phyloP scores from a whole-genome alignment of 2,113 vertebrate species.

The Dipodomys spectabilis region DNA sequence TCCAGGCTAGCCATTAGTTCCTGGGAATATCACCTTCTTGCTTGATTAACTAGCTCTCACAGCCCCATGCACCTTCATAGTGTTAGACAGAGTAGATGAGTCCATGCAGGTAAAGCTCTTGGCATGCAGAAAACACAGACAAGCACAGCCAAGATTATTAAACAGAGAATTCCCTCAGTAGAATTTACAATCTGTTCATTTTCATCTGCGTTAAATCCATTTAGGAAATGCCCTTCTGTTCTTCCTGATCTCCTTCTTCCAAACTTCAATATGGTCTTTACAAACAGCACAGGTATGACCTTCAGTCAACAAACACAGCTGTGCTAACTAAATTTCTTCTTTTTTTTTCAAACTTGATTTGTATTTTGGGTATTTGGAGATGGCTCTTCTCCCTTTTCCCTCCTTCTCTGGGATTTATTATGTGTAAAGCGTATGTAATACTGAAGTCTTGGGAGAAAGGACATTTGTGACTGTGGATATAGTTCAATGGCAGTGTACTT shows the following conservation, averaged over 20 bases:
- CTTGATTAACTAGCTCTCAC: neutral
- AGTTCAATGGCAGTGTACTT: neutral
- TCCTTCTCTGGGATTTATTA: neutral
- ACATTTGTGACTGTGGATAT: no score
- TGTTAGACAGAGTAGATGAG: neutral
- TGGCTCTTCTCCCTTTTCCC: neutral
- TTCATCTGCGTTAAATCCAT: conserved; percentile 14
- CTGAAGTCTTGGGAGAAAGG: neutral
- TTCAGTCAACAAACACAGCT: neutral
- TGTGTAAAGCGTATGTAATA: neutral
- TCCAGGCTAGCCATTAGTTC: neutral
- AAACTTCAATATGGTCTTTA: conserved; percentile 19
- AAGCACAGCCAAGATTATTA: neutral
- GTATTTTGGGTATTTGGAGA: neutral
- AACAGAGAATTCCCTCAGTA: neutral
- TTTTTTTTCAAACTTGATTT: conserved; percentile 15
- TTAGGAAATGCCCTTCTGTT: conserved; percentile 22
- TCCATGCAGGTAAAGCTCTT: neutral
- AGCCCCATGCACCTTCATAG: neutral
- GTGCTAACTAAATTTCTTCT: neutral
- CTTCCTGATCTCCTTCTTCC: neutral
- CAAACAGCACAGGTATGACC: neutral
- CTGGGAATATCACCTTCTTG: neutral
- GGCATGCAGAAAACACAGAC: neutral
- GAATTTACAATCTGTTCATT: conserved; percentile 20